Conservation (phyloP, 2,113 vertebrate species). For the Hippocampus zosterae region DNA sequence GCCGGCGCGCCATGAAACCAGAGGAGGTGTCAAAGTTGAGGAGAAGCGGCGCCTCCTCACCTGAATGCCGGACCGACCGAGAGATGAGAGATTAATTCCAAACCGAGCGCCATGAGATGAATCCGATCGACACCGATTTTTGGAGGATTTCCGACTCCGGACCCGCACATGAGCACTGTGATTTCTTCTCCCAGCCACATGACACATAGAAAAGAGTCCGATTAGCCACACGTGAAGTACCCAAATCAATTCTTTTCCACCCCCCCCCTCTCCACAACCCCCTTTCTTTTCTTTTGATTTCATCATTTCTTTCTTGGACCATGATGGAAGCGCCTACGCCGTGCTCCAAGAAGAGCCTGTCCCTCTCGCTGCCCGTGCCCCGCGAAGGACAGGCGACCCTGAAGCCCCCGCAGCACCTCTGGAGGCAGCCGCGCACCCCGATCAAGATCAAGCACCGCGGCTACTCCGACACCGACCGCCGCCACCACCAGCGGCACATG, state of each 20-base stretch:
- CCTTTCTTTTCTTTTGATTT: neutral
- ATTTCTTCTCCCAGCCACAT: neutral
- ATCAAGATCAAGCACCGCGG: constrained; percentile 82
- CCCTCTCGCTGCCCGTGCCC: constrained; percentile 85
- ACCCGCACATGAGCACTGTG: neutral
- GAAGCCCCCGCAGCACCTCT: constrained; percentile 87
- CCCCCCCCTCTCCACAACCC: too few relatives aligned
- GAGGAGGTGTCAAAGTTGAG: constrained; percentile 69
- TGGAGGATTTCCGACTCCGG: neutral
- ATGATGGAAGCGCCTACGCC: constrained; percentile 81
- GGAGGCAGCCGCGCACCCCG: constrained; percentile 87
- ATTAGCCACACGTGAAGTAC: constrained; percentile 48
- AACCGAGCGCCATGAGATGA: constrained; percentile 42
- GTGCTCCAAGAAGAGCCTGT: constrained; percentile 84
- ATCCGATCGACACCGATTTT: constrained; percentile 32
- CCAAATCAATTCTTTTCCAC: constrained; percentile 2
- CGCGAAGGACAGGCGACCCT: constrained; percentile 85
- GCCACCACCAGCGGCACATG: constrained; percentile 79
- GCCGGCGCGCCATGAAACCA: constrained; percentile 65
- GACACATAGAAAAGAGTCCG: constrained; percentile 41
- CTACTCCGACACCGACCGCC: constrained; percentile 82
- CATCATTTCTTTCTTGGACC: constrained; percentile 47
- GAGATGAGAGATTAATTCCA: constrained; percentile 29
- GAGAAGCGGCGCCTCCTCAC: constrained; percentile 54
- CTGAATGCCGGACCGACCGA: constrained; percentile 41